Evolutionary conservation across 2,888 invertebrate species (phyloP), one percentile per base, ranked within the genome.

Genomic region (Villa cingulata): DNA sequence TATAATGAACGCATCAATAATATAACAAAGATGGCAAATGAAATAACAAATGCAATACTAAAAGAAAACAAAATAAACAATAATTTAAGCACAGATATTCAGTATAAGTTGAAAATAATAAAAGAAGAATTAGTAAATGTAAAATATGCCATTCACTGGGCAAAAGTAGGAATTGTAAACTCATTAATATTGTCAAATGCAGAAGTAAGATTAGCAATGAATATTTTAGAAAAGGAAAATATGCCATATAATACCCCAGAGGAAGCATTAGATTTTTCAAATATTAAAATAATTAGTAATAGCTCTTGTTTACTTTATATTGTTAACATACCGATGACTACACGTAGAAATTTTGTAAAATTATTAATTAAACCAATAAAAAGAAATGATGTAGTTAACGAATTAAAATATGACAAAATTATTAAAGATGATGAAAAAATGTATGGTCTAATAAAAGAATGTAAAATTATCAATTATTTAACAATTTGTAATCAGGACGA

Each of bases 401-500:
- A 48, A n/a, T 14, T 48, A 37, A 14, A 16, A 23, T 43, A 37
- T 37, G n/a, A 43, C 16, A 38, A 17, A 38, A 19, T 44, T 23
- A n/a, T 48, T 7, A 48, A 43, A 44, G 17, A 18, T 14, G 20
- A 43, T 34, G 37, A 40, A n/a, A 39, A 48, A 36, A 43, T 32
- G 16, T 41, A 17, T 44, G 45, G 41, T 15, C 16, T 44, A 45
- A 48, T 16, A 36, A 32, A 43, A 18, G 38, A 34, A 7, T 45
- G 48, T 45, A 48, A 43, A 36, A 34, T 14, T 19, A 43, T 18
- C 46, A 40, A 45, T n/a, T 29, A 40, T 17, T 23, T 48, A 17
- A 23, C 50, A 37, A 47, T 48, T 37, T 51, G 51, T 45, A 45
- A 44, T 17, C 43, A 36, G n/a, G 20, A 42, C n/a, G 29, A 46